Base-by-base conservation (phyloP, 2,888 invertebrate species). In the Pristionchus entomophagus region DNA sequence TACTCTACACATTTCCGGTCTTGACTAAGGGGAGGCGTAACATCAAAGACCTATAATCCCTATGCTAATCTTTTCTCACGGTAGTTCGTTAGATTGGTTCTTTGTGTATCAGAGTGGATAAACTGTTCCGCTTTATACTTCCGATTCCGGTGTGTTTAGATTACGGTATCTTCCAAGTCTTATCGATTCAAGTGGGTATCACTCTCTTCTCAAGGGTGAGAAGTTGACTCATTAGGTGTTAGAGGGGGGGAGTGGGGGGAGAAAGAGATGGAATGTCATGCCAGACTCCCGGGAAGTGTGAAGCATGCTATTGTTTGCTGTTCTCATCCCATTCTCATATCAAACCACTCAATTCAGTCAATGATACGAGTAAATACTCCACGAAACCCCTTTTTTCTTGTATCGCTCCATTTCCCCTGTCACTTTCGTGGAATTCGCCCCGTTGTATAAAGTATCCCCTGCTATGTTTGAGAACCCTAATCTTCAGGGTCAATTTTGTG, bases 41-140 rank as follows among this genome's bases (percentile, higher is more conserved):
- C 41, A 73, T 73, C 73, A 73, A 41, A 73, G 73, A 73, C 45
- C 73, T 26, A 22, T 73, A 73, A 73, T 73, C 73, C 73, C 6
- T 73, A 45, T 73, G 73, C 26, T 73, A 73, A 73, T 73, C 73
- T 73, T 45, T 73, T 73, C 73, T 73, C 73, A 73, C 73, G 73
- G 73, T 73, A 73, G 73, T 73, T 73, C 22, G 38, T 73, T 3
- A 73, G 69, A 69, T 69, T 69, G 38, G n/a, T 26, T 73, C 73
- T 73, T 73, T 73, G 73, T 73, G 73, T 73, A 26, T 73, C 41
- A 41, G 73, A 41, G 73, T 73, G 73, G 73, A 73, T 73, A 73
- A 73, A 73, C 73, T 45, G 73, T 73, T 38, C 73, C 73, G 26
- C 73, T 73, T 73, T 73, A 45, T 41, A n/a, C 73, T 69, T 69